These are phyloP conservation scores for Liparis tanakae DNA, from an alignment of 2,797 vertebrate genomes.

Conservation along the genomic window DNA sequence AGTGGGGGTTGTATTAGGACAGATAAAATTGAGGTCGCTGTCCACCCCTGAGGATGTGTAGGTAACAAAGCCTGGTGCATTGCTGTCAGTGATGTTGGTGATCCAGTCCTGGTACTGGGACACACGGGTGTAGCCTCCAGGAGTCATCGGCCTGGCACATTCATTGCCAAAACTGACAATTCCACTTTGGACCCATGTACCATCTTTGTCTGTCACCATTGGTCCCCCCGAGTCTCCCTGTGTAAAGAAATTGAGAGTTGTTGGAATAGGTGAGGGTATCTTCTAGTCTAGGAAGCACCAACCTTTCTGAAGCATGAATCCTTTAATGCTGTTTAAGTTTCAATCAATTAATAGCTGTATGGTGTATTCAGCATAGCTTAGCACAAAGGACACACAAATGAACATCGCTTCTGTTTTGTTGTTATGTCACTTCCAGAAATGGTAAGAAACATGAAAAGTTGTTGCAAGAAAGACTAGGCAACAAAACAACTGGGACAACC, in stretches of 20 bases:
- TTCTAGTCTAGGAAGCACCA: neutral
- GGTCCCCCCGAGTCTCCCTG: slow-evolving; percentile 71
- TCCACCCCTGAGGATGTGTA: slow-evolving; percentile 3
- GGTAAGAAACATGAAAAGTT: no score
- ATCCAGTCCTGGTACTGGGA: slow-evolving; percentile 70
- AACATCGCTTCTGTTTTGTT: no score
- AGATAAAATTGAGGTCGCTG: neutral
- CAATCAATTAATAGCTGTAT: neutral
- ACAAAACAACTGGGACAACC: no score
- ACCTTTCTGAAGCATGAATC: neutral
- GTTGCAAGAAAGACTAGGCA: no score
- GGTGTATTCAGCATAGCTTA: neutral
- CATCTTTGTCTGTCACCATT: slow-evolving; percentile 25
- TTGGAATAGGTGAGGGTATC: neutral
- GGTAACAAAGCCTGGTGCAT: slow-evolving; percentile 44
- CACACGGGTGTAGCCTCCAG: slow-evolving; percentile 65
- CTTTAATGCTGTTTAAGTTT: neutral
- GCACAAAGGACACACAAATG: neutral
- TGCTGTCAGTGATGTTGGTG: neutral
- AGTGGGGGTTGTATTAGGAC: neutral
- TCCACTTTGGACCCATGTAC: slow-evolving; percentile 59
- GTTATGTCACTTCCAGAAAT: no score
- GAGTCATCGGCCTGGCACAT: slow-evolving; percentile 1
- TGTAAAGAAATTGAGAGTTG: neutral
- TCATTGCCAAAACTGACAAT: slow-evolving; percentile 52